These are phyloP conservation scores for Parambassis ranga DNA, from an alignment of 2,797 vertebrate genomes.

Conservation along the genomic window DNA sequence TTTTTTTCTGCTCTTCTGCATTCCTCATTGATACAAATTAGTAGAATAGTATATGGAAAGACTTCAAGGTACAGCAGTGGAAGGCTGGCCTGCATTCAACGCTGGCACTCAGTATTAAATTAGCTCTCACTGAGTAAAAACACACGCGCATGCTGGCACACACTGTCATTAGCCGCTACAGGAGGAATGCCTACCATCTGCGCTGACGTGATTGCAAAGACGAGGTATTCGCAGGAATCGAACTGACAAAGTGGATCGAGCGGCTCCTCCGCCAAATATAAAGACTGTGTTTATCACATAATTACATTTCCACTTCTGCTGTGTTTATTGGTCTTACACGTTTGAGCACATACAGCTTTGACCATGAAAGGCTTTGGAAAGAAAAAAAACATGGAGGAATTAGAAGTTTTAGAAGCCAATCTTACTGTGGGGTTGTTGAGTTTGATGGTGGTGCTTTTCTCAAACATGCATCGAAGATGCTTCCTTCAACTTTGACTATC, in stretches of 20 bases:
- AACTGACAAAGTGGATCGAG: conserved; percentile 49
- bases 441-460: conserved; percentile 11
- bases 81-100: conserved; percentile 29
- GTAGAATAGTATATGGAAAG: conserved; percentile 15
- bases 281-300: conserved; percentile 63
- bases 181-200: conserved; percentile 66
- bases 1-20: not conserved
- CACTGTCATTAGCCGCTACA: conserved; percentile 49
- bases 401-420: conserved; percentile 18
- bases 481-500: not conserved
- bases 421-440: not conserved
- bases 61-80: conserved; percentile 20
- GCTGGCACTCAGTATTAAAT: conserved; percentile 40
- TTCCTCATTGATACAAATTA: conserved; percentile 21
- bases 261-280: conserved; percentile 41
- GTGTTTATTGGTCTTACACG: conserved; percentile 53
- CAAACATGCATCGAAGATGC: not conserved
- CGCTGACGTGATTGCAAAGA: conserved; percentile 57
- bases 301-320: conserved; percentile 64
- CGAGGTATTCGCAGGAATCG: conserved; percentile 51
- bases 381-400: conserved; percentile 19
- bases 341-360: conserved; percentile 37
- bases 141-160: conserved; percentile 35
- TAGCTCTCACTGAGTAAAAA: conserved; percentile 48
- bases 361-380: conserved; percentile 34